Percentiles rank a stretch among this genome's conserved stretches.
Conservation (phyloP, 1,140 invertebrate genomes). For the Marisa cornuarietis region DNA sequence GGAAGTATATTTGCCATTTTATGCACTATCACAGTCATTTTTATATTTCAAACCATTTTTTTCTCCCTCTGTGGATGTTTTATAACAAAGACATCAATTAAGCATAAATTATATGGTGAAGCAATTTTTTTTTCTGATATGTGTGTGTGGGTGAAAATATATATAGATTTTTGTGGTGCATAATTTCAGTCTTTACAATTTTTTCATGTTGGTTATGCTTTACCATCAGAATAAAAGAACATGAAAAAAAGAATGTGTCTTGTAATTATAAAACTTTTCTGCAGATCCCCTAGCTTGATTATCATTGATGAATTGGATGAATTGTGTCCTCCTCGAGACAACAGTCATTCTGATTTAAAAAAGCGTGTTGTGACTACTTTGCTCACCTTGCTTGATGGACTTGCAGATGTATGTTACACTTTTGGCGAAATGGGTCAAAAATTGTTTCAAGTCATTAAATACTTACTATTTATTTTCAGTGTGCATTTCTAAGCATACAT, state of each 20-base stretch:
- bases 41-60: too few species aligned
- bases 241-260: neutral
- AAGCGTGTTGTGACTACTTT: constrained; percentile 77
- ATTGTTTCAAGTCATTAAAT: too few species aligned
- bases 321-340: constrained; percentile 90
- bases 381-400: constrained; percentile 75
- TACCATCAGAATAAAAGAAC: neutral
- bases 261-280: neutral
- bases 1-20: too few species aligned
- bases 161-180: too few species aligned
- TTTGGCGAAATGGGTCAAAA: too few species aligned
- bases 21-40: too few species aligned
- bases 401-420: neutral
- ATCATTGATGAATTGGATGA: constrained; percentile 99
- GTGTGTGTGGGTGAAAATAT: neutral
- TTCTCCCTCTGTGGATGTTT: too few species aligned
- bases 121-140: too few species aligned
- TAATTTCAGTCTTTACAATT: neutral
- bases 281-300: constrained; percentile 83
- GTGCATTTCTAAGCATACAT: too few species aligned
- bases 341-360: constrained; percentile 74
- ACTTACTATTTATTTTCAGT: too few species aligned
- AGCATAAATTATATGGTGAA: too few species aligned
- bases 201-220: neutral
- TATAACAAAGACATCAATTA: too few species aligned